Conservation (phyloP, 37 sponge, comb jelly and placozoan genomes). For the Chondrosia reniformis region DNA sequence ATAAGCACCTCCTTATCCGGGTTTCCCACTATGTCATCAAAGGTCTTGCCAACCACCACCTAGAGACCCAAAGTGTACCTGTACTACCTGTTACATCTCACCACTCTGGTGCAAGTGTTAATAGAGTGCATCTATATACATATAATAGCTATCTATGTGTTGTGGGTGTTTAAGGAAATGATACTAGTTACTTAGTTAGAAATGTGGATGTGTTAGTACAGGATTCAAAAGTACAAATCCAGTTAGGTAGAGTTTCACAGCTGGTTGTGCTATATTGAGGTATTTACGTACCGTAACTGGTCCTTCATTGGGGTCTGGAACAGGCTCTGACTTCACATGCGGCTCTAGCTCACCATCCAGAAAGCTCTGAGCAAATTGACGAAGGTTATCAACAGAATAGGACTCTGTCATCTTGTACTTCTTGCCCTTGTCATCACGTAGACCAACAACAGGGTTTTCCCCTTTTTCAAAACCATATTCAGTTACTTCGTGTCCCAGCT, state of each 20-base stretch:
- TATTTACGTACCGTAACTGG: constrained; percentile 80
- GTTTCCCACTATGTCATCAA: constrained; percentile 86
- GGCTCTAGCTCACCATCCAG: constrained; percentile 71
- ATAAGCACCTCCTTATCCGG: constrained; percentile 79
- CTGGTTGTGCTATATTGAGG: too few species aligned
- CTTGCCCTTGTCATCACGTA: constrained; percentile 47
- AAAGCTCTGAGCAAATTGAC: constrained; percentile 55
- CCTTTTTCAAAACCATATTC: constrained; percentile 47
- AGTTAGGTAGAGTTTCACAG: too few species aligned
- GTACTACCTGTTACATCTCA: too few species aligned
- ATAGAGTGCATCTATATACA: too few species aligned
- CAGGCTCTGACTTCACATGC: constrained; percentile 82
- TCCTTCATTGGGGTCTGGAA: constrained; percentile 74
- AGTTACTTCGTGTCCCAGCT: constrained; percentile 36
- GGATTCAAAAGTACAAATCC: too few species aligned
- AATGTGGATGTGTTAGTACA: too few species aligned
- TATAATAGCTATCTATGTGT: not conserved
- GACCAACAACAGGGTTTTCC: constrained; percentile 43
- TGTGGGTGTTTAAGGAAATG: too few species aligned
- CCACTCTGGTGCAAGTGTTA: too few species aligned
- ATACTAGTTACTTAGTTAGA: too few species aligned
- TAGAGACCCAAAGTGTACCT: too few species aligned
- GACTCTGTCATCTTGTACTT: constrained; percentile 70
- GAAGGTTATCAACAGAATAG: constrained; percentile 61
- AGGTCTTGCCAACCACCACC: constrained; percentile 85